Evolutionary conservation across 2,113 vertebrate genomes (phyloP).

Genomic region (Collichthys lucidus): DNA sequence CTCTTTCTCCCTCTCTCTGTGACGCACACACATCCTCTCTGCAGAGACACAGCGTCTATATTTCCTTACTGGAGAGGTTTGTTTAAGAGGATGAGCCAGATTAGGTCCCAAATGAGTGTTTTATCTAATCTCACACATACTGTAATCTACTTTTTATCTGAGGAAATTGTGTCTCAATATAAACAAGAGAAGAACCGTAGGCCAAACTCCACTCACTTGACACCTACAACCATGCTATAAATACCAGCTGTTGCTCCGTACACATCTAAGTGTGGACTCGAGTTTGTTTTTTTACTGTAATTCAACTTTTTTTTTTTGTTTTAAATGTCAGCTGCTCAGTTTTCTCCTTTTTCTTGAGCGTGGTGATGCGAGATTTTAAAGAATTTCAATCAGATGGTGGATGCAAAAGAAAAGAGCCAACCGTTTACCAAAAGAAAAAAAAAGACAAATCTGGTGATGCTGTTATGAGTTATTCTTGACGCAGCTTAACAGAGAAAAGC

Average conservation of each 20-base stretch:
- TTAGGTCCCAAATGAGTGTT: conserved; percentile 63
- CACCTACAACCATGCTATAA: conserved; percentile 77
- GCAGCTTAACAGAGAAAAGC: conserved; percentile 49
- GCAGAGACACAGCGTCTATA: conserved; percentile 12
- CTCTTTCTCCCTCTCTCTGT: neutral
- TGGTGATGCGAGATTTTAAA: conserved; percentile 41
- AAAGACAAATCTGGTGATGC: conserved; percentile 34
- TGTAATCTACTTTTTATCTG: conserved; percentile 65
- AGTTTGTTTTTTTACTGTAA: conserved; percentile 40
- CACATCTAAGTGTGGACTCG: conserved; percentile 22
- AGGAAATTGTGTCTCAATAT: conserved; percentile 54
- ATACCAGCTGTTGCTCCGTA: conserved; percentile 63
- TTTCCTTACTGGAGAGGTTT: conserved; percentile 42
- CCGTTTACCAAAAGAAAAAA: neutral
- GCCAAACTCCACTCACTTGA: conserved; percentile 69
- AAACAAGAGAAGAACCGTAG: conserved; percentile 66
- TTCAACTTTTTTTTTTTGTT: conserved; percentile 38
- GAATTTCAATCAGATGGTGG: conserved; percentile 47
- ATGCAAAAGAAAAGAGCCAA: conserved; percentile 46
- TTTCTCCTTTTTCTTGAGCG: conserved; percentile 19
- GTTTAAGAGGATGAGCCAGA: conserved; percentile 64
- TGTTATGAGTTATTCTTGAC: conserved; percentile 69
- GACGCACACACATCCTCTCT: conserved; percentile 24
- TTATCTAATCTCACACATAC: conserved; percentile 70
- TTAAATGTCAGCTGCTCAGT: conserved; percentile 32